These are phyloP conservation scores for Atlantisia rogersi DNA, from an alignment of 2,113 vertebrate species.

Conservation along the genomic window DNA sequence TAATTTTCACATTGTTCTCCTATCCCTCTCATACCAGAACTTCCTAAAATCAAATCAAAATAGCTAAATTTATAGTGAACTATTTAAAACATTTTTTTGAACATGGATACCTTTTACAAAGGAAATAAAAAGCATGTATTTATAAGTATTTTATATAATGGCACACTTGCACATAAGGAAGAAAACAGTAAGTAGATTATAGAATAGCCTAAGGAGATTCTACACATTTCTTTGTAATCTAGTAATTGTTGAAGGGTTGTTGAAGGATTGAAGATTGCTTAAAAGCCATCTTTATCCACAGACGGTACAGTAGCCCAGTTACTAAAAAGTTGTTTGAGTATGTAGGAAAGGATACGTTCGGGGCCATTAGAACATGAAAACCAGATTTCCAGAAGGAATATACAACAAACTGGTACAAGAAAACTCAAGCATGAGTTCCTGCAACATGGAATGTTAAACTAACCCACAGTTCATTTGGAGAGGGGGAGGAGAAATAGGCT, in stretches of 20 bases:
- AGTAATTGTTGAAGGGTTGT: not conserved
- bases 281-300: not conserved
- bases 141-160: not conserved
- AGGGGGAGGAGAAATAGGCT: not conserved
- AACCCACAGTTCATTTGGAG: too few relatives aligned
- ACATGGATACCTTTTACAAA: not conserved
- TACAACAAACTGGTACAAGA: not conserved
- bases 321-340: not conserved
- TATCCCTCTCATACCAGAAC: not conserved
- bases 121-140: not conserved
- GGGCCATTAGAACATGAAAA: not conserved
- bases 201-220: not conserved
- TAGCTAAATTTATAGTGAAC: not conserved
- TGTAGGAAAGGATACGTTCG: not conserved
- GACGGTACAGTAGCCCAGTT: not conserved
- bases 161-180: not conserved
- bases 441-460: accelerated
- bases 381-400: not conserved
- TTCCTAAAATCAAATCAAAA: not conserved
- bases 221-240: not conserved
- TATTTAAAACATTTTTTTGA: not conserved
- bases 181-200: not conserved
- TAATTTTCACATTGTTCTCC: not conserved
- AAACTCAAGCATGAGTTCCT: not conserved
- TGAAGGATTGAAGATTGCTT: not conserved